phyloP scores from a whole-genome alignment of 1,140 invertebrate genomes.

The Caenorhabditis tropicalis region DNA sequence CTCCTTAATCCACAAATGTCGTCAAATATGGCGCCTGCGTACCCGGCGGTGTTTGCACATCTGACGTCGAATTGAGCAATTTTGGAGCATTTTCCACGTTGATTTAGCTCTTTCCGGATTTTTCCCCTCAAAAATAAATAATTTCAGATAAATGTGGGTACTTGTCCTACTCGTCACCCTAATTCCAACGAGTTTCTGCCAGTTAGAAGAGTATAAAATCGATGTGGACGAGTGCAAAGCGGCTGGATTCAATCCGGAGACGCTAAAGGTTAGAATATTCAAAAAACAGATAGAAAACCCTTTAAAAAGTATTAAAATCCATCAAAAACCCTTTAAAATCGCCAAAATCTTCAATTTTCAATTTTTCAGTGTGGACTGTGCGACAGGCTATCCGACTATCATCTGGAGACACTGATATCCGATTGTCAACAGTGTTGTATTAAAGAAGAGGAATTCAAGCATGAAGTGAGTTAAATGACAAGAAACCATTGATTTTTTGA shows the following conservation, averaged over 20 bases:
- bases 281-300: background rate
- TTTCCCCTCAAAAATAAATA: background rate
- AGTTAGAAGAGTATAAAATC: slow-evolving; percentile 57
- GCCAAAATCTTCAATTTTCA: no score
- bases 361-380: slow-evolving; percentile 61
- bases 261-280: slow-evolving; percentile 58
- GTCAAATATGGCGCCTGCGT: background rate
- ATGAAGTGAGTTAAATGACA: slow-evolving; percentile 60
- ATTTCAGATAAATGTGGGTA: slow-evolving; percentile 9
- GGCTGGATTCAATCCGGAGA: slow-evolving; percentile 62
- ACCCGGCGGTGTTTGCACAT: background rate
- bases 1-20: background rate
- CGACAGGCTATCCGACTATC: slow-evolving; percentile 62
- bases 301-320: background rate
- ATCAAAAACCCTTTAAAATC: background rate
- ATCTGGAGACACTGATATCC: slow-evolving; percentile 60
- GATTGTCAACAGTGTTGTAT: slow-evolving; percentile 68
- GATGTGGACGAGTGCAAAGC: slow-evolving; percentile 61
- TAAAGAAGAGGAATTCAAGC: slow-evolving; percentile 59
- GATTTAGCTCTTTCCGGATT: background rate
- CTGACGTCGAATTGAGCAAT: slow-evolving; percentile 11
- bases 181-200: background rate
- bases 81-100: slow-evolving; percentile 16
- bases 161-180: background rate
- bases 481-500: background rate